Conservation (phyloP, 2,113 vertebrate species). For the Stegostoma tigrinum region DNA sequence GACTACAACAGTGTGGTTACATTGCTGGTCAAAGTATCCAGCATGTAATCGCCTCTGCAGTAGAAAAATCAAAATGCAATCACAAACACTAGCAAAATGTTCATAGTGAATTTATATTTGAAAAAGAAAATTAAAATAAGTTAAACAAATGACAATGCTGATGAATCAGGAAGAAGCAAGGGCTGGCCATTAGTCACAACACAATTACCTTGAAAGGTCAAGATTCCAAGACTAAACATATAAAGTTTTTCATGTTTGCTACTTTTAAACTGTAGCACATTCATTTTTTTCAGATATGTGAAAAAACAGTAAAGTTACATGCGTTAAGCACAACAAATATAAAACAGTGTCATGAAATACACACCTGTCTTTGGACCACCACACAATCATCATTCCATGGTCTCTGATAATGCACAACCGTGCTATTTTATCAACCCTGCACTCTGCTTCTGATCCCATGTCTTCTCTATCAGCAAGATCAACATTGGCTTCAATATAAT, state of each 20-base stretch:
- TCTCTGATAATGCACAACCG: no score
- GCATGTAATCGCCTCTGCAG: not conserved
- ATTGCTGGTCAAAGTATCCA: not conserved
- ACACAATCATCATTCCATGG: no score
- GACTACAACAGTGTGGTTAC: not conserved
- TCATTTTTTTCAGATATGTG: not conserved
- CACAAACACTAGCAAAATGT: not conserved
- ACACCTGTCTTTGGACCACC: no score
- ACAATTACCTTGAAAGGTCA: not conserved
- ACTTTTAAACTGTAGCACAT: not conserved
- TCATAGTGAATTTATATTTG: not conserved
- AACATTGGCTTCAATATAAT: no score
- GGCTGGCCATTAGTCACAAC: not conserved
- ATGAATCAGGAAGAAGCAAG: not conserved
- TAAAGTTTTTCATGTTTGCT: not conserved
- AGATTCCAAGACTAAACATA: not conserved
- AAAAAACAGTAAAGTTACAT: not conserved
- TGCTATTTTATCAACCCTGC: no score
- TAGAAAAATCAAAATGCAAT: not conserved
- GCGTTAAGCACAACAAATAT: not conserved
- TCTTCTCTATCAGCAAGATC: no score
- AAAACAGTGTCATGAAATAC: not conserved
- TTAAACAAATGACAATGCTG: not conserved
- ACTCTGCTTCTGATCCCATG: no score
- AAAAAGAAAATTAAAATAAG: not conserved